Base-by-base conservation (phyloP, 2,888 invertebrate genomes). In the Pheosia tremula region DNA sequence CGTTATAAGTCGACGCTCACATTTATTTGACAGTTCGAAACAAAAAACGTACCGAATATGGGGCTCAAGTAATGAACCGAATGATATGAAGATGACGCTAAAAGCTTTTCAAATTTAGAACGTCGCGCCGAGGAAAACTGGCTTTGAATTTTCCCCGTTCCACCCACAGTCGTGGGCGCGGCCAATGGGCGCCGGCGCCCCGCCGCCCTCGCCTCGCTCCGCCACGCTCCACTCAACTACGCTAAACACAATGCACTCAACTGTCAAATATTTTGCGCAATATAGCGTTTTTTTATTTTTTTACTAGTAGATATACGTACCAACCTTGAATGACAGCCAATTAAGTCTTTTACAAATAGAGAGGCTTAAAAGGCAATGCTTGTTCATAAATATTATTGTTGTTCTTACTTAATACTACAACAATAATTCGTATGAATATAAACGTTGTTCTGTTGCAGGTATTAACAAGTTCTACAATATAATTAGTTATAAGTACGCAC, bases 81-180 rank as follows among this genome's bases (percentile, higher is more conserved):
- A 79, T 85, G 89, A 90, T 88, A 88, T 80, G 78, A 71, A 82
- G 79, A 83, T 86, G 87, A 88, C 84, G 88, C 84, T 92, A 91
- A 93, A 92, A 93, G 92, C 90, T 91, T 93, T 91, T 88, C 82
- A 83, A 84, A 87, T 82, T 82, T 80, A 79, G 78, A 84, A 78
- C 71, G 79, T 71, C 74, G 63, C 62, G 72, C 68, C 60, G 74
- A 76, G 87, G 87, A 89, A 91, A 91, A 85, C 82, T 83, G 83
- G 69, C 80, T 82, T 81, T 74, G 82, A 80, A 80, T 87, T 90
- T 90, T 86, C 87, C 84, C 80, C 84, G 84, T 85, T 84, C 91
- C 90, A 89, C 88, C 89, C 85, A 85, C 84, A 71, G 82, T 72
- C 74, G 84, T 84, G 86, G 89, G 91, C 91, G 90, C 90, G 89